phyloP scores from a whole-genome alignment of 2,113 vertebrate species.

The Craseonycteris thonglongyai region DNA sequence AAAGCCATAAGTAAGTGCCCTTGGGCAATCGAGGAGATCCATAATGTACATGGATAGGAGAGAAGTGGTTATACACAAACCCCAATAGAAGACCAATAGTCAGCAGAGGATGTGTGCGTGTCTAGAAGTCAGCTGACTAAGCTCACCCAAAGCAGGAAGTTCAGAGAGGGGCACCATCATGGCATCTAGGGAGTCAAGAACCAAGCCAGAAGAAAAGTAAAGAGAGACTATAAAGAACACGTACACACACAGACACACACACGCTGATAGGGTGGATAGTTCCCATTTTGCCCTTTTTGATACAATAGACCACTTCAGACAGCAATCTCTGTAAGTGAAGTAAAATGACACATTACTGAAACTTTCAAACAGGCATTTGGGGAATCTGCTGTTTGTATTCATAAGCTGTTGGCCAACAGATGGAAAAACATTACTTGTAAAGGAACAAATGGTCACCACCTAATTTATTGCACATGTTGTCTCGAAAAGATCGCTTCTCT shows the following conservation, averaged over 20 bases:
- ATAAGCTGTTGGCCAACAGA: conserved; percentile 61
- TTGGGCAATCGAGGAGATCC: not conserved
- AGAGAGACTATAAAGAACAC: not conserved
- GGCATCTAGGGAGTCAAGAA: not conserved
- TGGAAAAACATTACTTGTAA: conserved; percentile 57
- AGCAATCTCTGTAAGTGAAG: not conserved
- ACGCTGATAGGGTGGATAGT: not conserved
- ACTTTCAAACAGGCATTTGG: conserved; percentile 27
- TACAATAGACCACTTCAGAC: not conserved
- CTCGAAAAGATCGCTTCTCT: not conserved
- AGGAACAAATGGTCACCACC: conserved; percentile 42
- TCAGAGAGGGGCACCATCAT: not conserved
- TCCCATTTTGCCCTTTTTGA: not conserved
- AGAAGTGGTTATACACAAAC: not conserved
- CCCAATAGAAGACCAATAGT: not conserved
- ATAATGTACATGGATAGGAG: not conserved
- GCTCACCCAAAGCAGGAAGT: not conserved
- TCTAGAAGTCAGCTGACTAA: not conserved
- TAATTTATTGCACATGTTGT: conserved; percentile 41
- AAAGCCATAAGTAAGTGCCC: not conserved
- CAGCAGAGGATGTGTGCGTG: not conserved
- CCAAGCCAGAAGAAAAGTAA: not conserved
- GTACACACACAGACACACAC: not conserved
- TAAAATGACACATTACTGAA: not conserved
- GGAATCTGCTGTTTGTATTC: conserved; percentile 49